Evolutionary conservation across 1,140 invertebrate species (phyloP).

Genomic region (Capitella teleta): DNA sequence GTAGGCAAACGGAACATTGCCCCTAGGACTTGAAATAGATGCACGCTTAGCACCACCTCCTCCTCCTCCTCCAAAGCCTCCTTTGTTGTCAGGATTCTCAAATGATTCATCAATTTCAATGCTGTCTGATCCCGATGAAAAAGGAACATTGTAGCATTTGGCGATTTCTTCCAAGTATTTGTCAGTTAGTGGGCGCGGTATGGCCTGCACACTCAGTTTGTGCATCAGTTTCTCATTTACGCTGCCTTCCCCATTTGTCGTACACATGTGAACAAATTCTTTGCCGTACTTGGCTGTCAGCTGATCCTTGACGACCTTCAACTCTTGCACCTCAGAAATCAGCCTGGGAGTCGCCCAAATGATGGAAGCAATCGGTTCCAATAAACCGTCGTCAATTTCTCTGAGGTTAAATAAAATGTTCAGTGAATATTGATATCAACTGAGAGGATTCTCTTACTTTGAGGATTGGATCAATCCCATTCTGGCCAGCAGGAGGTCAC

Average conservation of each 20-base stretch:
- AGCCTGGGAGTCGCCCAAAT: conserved; percentile 89
- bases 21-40: not conserved
- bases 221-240: conserved; percentile 92
- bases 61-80: conserved; percentile 14
- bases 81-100: conserved; percentile 1
- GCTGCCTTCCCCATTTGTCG: conserved; percentile 47
- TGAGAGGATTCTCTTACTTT: conserved; percentile 56
- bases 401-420: conserved; percentile 36
- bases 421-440: not conserved
- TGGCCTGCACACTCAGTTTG: conserved; percentile 89
- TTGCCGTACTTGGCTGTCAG: conserved; percentile 88
- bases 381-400: conserved; percentile 84
- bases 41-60: not conserved
- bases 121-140: conserved; percentile 69
- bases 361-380: conserved; percentile 88
- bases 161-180: conserved; percentile 77
- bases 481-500: conserved; percentile 89
- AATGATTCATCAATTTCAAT: conserved; percentile 1
- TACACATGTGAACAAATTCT: conserved; percentile 56
- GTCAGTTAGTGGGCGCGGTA: conserved; percentile 90
- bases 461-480: conserved; percentile 96
- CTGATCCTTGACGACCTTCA: conserved; percentile 86
- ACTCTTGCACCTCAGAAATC: conserved; percentile 49
- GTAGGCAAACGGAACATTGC: not conserved
- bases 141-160: conserved; percentile 82